Evolutionary conservation across 2,888 invertebrate genomes (phyloP).

Genomic region (Liposcelis brunnea): DNA sequence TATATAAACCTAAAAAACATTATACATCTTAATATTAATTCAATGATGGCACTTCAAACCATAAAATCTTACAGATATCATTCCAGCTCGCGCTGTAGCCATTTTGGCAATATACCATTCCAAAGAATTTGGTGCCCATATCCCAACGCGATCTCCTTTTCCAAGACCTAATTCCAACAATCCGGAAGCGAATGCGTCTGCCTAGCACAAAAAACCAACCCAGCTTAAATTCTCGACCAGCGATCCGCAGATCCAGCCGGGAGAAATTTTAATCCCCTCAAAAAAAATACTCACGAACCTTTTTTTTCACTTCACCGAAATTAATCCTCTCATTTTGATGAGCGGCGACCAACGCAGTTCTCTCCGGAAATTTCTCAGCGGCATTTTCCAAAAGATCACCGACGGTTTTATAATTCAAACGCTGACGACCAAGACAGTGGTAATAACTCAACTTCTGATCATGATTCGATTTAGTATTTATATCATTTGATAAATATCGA

Average conservation of each 20-base stretch:
- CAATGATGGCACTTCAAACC: too few relatives aligned
- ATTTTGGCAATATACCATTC: slow-evolving; percentile 60
- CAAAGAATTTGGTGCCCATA: slow-evolving; percentile 61
- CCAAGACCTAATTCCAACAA: slow-evolving; percentile 48
- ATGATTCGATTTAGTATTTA: too few relatives aligned
- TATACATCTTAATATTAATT: neutral
- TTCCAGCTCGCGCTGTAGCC: slow-evolving; percentile 53
- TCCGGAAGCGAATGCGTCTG: slow-evolving; percentile 53
- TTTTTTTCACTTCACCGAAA: slow-evolving; percentile 31
- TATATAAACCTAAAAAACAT: slow-evolving; percentile 41
- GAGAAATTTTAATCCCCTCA: neutral
- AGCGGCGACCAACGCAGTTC: slow-evolving; percentile 37
- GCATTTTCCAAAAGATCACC: slow-evolving; percentile 38
- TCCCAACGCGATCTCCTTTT: slow-evolving; percentile 54
- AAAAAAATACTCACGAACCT: slow-evolving; percentile 20
- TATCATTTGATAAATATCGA: too few relatives aligned
- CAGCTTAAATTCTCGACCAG: neutral
- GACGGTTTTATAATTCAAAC: slow-evolving; percentile 28
- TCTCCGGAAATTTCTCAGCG: slow-evolving; percentile 33
- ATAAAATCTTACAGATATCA: slow-evolving; percentile 41
- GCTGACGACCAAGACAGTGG: slow-evolving; percentile 20
- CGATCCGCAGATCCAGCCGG: neutral
- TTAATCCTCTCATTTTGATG: slow-evolving; percentile 35
- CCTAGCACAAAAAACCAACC: slow-evolving; percentile 26
- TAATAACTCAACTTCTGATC: slow-evolving; percentile 17